phyloP scores from a whole-genome alignment of 37 sponge, comb jelly and placozoan genomes.

The Tethya wilhelma region DNA sequence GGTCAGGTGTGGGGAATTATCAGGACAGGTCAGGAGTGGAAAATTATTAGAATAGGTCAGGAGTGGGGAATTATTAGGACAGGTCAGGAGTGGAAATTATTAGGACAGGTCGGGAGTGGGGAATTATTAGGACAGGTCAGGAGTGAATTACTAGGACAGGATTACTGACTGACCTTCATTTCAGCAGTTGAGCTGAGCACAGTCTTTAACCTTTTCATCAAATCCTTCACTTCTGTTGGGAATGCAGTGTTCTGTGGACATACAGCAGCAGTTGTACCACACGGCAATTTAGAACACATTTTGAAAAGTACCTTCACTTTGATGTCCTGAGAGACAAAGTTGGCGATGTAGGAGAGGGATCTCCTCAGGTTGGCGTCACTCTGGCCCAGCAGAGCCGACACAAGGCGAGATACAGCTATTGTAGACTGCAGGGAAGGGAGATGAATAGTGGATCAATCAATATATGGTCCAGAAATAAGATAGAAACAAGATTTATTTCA shows the following conservation, averaged over 20 bases:
- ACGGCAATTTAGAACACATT: background rate
- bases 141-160: background rate
- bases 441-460: background rate
- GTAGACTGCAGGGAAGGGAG: slow-evolving; percentile 44
- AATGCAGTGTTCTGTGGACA: slow-evolving; percentile 65
- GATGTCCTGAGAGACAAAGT: slow-evolving; percentile 20
- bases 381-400: slow-evolving; percentile 55
- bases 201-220: slow-evolving; percentile 79
- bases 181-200: slow-evolving; percentile 81
- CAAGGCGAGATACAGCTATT: slow-evolving; percentile 73
- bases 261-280: background rate
- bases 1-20: too few relatives aligned
- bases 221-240: slow-evolving; percentile 77
- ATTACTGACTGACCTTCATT: slow-evolving; percentile 78
- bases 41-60: background rate
- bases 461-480: background rate
- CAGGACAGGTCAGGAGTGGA: too few relatives aligned
- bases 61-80: too few relatives aligned
- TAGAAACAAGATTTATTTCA: background rate
- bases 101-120: background rate
- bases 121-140: background rate
- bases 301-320: slow-evolving; percentile 7
- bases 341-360: slow-evolving; percentile 60
- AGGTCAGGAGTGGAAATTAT: background rate
- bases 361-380: slow-evolving; percentile 66